These are phyloP conservation scores for Chauna torquata DNA, from an alignment of 2,113 vertebrate genomes.

Conservation along the genomic window DNA sequence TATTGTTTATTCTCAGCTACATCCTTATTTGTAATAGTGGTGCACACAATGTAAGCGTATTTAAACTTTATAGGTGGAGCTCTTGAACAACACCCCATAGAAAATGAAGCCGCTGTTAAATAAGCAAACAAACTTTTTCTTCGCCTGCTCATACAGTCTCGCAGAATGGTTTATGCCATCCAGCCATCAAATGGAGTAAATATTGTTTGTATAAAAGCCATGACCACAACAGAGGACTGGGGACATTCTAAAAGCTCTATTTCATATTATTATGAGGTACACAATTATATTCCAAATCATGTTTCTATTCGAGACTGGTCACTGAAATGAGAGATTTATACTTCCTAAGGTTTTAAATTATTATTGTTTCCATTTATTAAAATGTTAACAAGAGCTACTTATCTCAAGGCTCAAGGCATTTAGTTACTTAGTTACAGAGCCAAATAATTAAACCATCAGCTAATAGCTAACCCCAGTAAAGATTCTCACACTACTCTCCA, in stretches of 20 bases:
- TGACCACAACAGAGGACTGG: not conserved
- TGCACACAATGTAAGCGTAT: not conserved
- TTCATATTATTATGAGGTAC: not conserved
- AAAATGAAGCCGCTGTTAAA: conserved; percentile 31
- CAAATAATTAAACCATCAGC: conserved; percentile 59
- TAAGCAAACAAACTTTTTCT: conserved; percentile 28
- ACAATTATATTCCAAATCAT: not conserved
- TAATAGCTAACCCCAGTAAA: conserved; percentile 63
- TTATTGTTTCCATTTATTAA: conserved; percentile 23
- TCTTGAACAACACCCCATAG: not conserved
- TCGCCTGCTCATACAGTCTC: not conserved
- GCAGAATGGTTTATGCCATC: conserved; percentile 14
- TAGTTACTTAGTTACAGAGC: conserved; percentile 68
- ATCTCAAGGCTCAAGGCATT: conserved; percentile 58
- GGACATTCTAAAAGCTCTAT: not conserved
- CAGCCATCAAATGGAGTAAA: conserved; percentile 2
- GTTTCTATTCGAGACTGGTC: not conserved
- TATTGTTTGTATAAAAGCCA: conserved; percentile 8
- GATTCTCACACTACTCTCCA: conserved; percentile 42
- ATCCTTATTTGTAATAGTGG: not conserved
- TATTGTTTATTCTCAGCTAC: not conserved
- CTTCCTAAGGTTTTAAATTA: conserved; percentile 10
- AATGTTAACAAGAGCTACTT: conserved; percentile 55
- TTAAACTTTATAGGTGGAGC: conserved; percentile 29
- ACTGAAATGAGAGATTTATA: not conserved